A percentile compares a stretch with the other conserved stretches of the same genome.
phyloP scores from a whole-genome alignment of 2,113 vertebrate species.

The Pseudopipra pipra region DNA sequence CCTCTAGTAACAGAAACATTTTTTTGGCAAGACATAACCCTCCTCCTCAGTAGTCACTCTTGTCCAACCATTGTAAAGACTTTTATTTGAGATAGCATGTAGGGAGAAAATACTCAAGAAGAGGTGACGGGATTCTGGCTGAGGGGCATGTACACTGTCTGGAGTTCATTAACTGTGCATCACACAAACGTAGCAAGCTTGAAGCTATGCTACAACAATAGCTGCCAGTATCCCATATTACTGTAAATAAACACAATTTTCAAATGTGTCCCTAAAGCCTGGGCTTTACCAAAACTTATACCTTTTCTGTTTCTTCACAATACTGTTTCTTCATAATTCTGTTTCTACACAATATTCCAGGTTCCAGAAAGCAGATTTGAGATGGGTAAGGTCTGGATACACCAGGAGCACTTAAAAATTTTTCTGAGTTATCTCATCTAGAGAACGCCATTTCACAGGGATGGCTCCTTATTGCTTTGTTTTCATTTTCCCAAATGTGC shows the following conservation, averaged over 20 bases:
- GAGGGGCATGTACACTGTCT: background rate
- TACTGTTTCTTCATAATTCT: background rate
- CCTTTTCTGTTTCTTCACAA: background rate
- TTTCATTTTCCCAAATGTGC: background rate
- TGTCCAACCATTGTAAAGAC: background rate
- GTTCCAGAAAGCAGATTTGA: background rate
- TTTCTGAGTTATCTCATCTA: background rate
- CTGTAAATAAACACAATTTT: background rate
- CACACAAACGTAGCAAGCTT: background rate
- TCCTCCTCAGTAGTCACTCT: background rate
- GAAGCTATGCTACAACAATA: background rate
- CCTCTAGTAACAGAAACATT: background rate
- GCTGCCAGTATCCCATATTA: background rate
- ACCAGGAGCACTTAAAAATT: background rate
- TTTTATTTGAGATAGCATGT: background rate
- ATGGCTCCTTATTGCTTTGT: background rate
- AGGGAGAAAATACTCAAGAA: background rate
- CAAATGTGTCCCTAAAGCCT: background rate
- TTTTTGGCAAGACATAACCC: accelerated
- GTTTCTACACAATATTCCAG: too few species aligned
- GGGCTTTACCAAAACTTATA: background rate
- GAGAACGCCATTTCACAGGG: background rate
- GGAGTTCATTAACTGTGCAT: background rate
- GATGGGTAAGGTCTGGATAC: background rate
- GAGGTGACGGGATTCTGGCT: background rate